Base-by-base conservation (phyloP, 1,140 invertebrate genomes). In the Diorhabda carinulata region DNA sequence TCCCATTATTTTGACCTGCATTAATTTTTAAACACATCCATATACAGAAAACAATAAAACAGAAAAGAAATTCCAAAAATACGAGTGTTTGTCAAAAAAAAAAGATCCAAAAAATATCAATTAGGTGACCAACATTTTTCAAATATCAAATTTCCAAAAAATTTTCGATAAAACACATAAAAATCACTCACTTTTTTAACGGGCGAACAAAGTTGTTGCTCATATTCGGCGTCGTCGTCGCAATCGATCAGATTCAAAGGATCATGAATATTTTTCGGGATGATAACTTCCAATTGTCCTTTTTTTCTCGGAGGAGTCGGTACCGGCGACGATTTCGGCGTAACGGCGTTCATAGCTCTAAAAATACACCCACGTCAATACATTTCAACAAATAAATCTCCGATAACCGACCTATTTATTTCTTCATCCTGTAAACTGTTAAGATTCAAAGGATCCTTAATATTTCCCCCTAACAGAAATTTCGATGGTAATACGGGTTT, bases 401-500 rank as follows among this genome's bases (percentile, higher is more conserved):
- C 25, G n/a, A 52, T 52, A 62, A 56, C 45, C 42, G 3, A 64
- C 63, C 65, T 86, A 71, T 93, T 93, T 5, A 94, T 87, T 79
- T 94, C 91, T 81, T 95, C 93, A 82, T 95, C 90, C 80, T 93
- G 91, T 76, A 98, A 85, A 79, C 95, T 95, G 76, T 95, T 95
- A 63, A 98, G 83, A 84, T 98, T 98, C 7, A 98, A 82, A 0
- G 96, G 96, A 85, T 98, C 96, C 72, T 90, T 91, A 73, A 97
- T 97, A 79, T 96, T 98, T 25, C 96, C 96, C 62, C 96, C 96
- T 2, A 98, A 84, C 4, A 98, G 83, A 84, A 98, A 98, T 82
- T 97, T 97, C 3, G 94, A 96, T 0, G 95, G 94, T 45, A 93
- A 88, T 70, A 94, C 90, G 68, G 86, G 87, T 70, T 90, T 90